phyloP scores from a whole-genome alignment of 2,888 invertebrate genomes.

The Trachelus iudaicus region DNA sequence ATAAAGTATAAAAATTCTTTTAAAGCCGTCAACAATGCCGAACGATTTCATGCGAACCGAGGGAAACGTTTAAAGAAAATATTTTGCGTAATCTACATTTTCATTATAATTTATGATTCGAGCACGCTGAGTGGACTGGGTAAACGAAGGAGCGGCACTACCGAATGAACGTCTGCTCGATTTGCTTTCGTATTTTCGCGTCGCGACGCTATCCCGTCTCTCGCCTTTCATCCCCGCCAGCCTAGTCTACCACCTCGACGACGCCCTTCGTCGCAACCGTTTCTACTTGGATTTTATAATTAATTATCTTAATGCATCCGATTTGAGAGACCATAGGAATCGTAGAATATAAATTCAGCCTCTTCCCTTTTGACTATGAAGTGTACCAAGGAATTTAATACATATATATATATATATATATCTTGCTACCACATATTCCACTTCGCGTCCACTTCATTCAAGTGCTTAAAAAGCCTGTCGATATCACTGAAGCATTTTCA shows the following conservation, averaged over 20 bases:
- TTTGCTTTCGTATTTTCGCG: slow-evolving; percentile 49
- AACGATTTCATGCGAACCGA: not conserved
- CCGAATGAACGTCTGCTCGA: slow-evolving; percentile 43
- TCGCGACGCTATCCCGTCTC: slow-evolving; percentile 23
- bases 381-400: not conserved
- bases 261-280: slow-evolving; percentile 21
- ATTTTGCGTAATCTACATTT: slow-evolving; percentile 49
- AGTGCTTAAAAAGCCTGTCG: not conserved
- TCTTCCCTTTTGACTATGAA: not conserved
- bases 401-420: too few relatives aligned
- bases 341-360: not conserved
- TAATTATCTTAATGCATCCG: slow-evolving; percentile 57
- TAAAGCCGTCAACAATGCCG: not conserved
- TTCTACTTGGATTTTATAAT: slow-evolving; percentile 45
- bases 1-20: not conserved
- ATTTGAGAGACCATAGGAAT: slow-evolving; percentile 29
- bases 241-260: not conserved
- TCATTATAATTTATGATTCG: slow-evolving; percentile 47
- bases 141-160: slow-evolving; percentile 33
- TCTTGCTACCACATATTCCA: not conserved
- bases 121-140: slow-evolving; percentile 31
- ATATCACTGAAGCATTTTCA: not conserved
- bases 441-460: not conserved
- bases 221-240: slow-evolving; percentile 19
- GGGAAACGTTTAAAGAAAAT: slow-evolving; percentile 30